Conservation (phyloP, 2,888 invertebrate genomes). For the Nudaria mundana region DNA sequence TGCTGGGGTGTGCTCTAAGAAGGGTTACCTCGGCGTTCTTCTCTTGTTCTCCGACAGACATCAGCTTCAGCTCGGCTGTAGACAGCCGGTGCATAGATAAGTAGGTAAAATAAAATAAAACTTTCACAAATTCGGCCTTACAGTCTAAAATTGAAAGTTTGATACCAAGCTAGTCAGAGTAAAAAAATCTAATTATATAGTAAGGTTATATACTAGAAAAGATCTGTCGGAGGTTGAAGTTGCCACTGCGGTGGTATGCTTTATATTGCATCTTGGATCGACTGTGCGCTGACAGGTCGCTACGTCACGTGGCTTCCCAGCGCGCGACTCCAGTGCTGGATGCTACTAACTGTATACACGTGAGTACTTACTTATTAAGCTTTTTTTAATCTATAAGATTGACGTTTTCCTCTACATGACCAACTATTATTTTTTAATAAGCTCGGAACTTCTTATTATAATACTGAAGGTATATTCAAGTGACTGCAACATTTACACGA, state of each 20-base stretch:
- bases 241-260: constrained; percentile 79
- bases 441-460: background rate
- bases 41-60: constrained; percentile 49
- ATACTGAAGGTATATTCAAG: background rate
- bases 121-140: constrained; percentile 44
- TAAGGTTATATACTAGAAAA: constrained; percentile 66
- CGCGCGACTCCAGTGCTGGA: constrained; percentile 83
- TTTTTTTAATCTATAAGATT: constrained; percentile 9
- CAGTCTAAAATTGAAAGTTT: constrained; percentile 29
- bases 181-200: constrained; percentile 50
- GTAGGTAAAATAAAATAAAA: constrained; percentile 54
- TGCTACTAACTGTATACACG: constrained; percentile 87
- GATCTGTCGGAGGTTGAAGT: constrained; percentile 49
- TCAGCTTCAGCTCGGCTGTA: constrained; percentile 70
- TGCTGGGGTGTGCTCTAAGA: constrained; percentile 75
- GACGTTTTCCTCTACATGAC: too few species aligned
- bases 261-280: constrained; percentile 79
- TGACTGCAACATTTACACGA: constrained; percentile 8
- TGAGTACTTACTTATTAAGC: constrained; percentile 60
- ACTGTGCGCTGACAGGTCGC: constrained; percentile 82
- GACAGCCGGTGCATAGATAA: constrained; percentile 79
- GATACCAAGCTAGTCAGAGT: constrained; percentile 64
- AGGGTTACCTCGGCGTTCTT: constrained; percentile 66
- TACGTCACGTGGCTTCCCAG: constrained; percentile 82
- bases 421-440: background rate